phyloP scores from a whole-genome alignment of 2,113 vertebrate species.

The Muntiacus reevesi region DNA sequence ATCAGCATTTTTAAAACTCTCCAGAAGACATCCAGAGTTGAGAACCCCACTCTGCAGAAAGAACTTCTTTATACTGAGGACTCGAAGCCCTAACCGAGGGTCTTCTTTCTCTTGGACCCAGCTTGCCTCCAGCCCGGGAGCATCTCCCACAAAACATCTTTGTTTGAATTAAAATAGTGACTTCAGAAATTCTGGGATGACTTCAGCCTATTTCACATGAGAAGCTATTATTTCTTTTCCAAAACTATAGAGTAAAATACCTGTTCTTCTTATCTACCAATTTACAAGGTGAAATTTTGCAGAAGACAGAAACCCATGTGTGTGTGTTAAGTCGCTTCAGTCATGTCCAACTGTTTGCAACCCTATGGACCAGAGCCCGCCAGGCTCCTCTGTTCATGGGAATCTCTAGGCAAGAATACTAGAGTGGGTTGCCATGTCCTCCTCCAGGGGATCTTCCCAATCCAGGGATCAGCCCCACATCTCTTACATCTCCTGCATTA shows the following conservation, averaged over 20 bases:
- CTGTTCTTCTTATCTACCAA: not conserved
- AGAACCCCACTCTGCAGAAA: rapidly evolving
- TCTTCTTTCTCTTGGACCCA: not conserved
- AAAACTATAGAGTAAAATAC: not conserved
- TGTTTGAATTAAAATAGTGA: not conserved
- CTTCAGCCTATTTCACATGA: not conserved
- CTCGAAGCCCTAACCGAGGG: rapidly evolving
- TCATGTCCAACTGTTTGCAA: not conserved
- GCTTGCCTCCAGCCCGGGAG: not conserved
- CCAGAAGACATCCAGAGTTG: not conserved
- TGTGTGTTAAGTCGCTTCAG: not conserved
- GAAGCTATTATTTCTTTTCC: not conserved
- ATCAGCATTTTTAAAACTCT: not conserved
- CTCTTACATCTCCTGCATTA: not conserved
- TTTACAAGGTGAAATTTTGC: not conserved
- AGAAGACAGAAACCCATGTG: not conserved
- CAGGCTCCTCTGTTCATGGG: not conserved
- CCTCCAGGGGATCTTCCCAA: not conserved
- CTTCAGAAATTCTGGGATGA: not conserved
- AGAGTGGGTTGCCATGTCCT: not conserved
- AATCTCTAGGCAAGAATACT: not conserved
- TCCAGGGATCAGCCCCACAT: not conserved
- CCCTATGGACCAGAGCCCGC: not conserved
- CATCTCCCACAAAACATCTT: not conserved
- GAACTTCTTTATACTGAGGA: rapidly evolving